Conservation (phyloP, 2,113 vertebrate species). For the Rhinolophus ferrumequinum region DNA sequence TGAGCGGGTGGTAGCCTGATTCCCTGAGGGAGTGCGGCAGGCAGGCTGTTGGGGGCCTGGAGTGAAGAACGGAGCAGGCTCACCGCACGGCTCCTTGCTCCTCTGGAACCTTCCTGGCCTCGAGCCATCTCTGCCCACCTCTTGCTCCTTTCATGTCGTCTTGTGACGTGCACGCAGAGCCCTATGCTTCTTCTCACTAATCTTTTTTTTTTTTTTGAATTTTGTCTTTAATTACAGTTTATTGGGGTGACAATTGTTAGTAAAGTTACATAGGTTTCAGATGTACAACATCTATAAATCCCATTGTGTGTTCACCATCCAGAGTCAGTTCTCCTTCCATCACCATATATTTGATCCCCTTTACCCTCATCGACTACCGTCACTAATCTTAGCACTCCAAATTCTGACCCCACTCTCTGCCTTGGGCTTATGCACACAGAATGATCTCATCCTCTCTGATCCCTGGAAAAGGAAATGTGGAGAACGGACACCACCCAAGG, state of each 20-base stretch:
- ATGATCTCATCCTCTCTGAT: background rate
- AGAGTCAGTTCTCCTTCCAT: too few species aligned
- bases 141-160: background rate
- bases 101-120: background rate
- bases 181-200: too few species aligned
- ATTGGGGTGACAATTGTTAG: too few species aligned
- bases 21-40: background rate
- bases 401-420: background rate
- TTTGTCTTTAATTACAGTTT: too few species aligned
- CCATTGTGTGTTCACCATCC: too few species aligned
- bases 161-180: background rate
- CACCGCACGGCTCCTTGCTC: background rate
- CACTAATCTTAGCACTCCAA: background rate
- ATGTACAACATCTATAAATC: too few species aligned
- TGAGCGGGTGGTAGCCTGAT: background rate
- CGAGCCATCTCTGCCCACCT: background rate
- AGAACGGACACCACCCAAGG: background rate
- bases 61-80: background rate
- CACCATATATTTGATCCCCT: too few species aligned
- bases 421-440: background rate
- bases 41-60: background rate
- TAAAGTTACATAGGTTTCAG: too few species aligned
- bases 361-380: too few species aligned
- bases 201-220: too few species aligned
- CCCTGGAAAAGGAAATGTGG: background rate